Conservation (phyloP, 1,140 invertebrate genomes). For the Gryon sp. region DNA sequence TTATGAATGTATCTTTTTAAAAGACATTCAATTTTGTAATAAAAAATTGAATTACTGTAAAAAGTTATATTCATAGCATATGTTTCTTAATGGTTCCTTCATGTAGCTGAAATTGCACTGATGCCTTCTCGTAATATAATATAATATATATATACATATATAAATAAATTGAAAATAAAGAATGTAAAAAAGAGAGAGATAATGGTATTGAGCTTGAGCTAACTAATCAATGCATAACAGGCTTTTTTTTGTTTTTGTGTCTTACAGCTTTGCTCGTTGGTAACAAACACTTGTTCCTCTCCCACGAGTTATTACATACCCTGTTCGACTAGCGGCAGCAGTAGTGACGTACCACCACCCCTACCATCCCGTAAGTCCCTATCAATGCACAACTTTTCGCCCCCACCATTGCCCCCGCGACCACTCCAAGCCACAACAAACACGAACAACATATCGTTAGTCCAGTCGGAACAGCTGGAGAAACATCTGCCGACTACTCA, state of each 20-base stretch:
- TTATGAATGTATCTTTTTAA: no score
- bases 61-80: no score
- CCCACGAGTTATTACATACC: constrained; percentile 75
- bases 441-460: constrained; percentile 72
- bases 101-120: no score
- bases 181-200: constrained; percentile 18
- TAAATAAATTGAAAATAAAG: no score
- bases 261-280: constrained; percentile 80
- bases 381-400: constrained; percentile 77
- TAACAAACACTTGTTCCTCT: constrained; percentile 78
- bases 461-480: constrained; percentile 75
- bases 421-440: constrained; percentile 74
- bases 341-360: constrained; percentile 80
- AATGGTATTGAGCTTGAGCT: constrained; percentile 62
- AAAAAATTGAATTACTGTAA: no score
- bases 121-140: no score
- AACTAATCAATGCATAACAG: constrained; percentile 65
- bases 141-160: no score
- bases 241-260: constrained; percentile 78
- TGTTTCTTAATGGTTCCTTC: no score
- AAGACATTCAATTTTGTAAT: no score
- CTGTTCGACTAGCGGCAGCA: constrained; percentile 70
- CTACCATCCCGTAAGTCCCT: constrained; percentile 82
- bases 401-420: constrained; percentile 77
- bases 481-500: constrained; percentile 80